These are phyloP conservation scores for Corticium candelabrum DNA, from an alignment of 37 sponge, comb jelly and placozoan species.

Conservation along the genomic window DNA sequence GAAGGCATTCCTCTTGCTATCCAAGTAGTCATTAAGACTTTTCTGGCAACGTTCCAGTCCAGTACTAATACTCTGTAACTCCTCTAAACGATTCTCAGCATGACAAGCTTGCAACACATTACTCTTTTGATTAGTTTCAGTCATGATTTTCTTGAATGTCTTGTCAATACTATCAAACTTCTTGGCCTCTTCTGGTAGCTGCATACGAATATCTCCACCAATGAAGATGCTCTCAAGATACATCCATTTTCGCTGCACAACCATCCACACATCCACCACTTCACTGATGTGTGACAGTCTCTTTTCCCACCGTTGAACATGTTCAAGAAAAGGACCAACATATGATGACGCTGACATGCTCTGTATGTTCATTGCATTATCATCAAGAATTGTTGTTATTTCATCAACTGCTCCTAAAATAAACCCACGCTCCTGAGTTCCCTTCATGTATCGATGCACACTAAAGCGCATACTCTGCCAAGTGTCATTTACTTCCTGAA, in stretches of 20 bases:
- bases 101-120: constrained; percentile 88
- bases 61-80: constrained; percentile 71
- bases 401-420: constrained; percentile 93
- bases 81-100: constrained; percentile 72
- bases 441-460: constrained; percentile 64
- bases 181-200: constrained; percentile 98
- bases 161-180: constrained; percentile 98
- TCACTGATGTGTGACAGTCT: constrained; percentile 98
- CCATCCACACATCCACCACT: constrained; percentile 99
- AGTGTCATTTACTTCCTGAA: constrained; percentile 84
- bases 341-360: constrained; percentile 98
- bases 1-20: constrained; percentile 98
- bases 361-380: constrained; percentile 98
- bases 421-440: constrained; percentile 87
- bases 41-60: constrained; percentile 96
- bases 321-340: constrained; percentile 90
- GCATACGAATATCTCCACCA: constrained; percentile 93
- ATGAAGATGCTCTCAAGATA: constrained; percentile 98
- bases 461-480: constrained; percentile 79
- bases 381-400: constrained; percentile 87
- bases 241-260: constrained; percentile 99
- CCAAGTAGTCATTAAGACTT: constrained; percentile 96
- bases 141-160: constrained; percentile 97
- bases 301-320: constrained; percentile 98
- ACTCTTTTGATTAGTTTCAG: constrained; percentile 87